Evolutionary conservation across 2,888 invertebrate genomes (phyloP), one percentile per base, ranked within the genome.

Genomic region (Trissonchulus latispiculum): DNA sequence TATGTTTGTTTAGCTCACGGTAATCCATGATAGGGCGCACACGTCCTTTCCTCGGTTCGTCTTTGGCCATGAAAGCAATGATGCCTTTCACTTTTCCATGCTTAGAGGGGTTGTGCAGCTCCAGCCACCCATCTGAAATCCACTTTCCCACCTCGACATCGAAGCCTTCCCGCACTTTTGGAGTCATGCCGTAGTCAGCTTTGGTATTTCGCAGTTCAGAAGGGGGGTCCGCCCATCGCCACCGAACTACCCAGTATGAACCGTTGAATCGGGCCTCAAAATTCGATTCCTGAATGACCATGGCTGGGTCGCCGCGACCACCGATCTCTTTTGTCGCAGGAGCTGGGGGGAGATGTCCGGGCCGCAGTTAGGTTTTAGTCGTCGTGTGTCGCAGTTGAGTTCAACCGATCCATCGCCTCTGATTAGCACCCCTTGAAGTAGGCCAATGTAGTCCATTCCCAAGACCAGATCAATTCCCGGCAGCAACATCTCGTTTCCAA

Each of bases 11-110:
- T 33, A 68, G 36, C 35, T 68, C 69, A 36, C 69, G 69, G 33
- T 31, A 68, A 36, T 68, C 69, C 33, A 68, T 31, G n/a, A 68
- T 36, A 35, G 69, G 69, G 28, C 69, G 69, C 33, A 68, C 69
- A 15, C 64, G 31, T 18, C 64, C 64, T 64, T 64, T 64, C 29
- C 33, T 64, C 28, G 64, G 31, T 33, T 64, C 31, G 15, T 31
- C 33, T 31, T 31, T 33, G 33, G 64, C 64, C 64, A 64, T 64
- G 31, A 64, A 33, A 29, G 64, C 31, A 64, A 64, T 64, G 31
- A 64, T 33, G 28, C 64, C 64, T 29, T 28, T 64, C 8, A 31
- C 64, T 18, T 64, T 48, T 23, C 48, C 48, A 48, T 48, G 48
- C 48, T 48, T 48, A 48, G 23, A 23, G 23, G 48, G 48, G 48